phyloP scores from a whole-genome alignment of 2,113 vertebrate genomes.

The Emydocephalus ijimae region DNA sequence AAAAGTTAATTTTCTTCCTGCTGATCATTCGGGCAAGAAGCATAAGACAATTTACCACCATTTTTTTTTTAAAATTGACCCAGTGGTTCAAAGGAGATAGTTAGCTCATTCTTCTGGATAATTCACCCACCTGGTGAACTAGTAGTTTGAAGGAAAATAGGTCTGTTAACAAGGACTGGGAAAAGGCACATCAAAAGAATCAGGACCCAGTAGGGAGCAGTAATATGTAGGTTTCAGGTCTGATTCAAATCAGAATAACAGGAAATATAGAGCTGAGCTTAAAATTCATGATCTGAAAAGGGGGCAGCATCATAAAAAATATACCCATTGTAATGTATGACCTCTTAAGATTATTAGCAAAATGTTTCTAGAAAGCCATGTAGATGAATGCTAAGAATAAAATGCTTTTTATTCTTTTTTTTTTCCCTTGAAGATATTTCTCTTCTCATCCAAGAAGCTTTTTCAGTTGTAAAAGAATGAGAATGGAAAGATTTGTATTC shows the following conservation, averaged over 20 bases:
- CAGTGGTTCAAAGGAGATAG: neutral
- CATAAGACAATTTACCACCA: neutral
- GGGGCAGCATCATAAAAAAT: neutral
- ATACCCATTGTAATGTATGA: neutral
- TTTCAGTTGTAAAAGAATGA: no score
- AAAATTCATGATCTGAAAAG: neutral
- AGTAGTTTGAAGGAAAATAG: neutral
- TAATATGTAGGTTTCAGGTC: neutral
- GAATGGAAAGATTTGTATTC: no score
- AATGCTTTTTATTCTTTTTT: neutral
- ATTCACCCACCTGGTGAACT: neutral
- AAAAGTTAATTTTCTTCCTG: slow-evolving; percentile 5
- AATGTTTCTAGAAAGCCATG: neutral
- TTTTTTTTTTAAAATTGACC: neutral
- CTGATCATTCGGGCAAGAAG: neutral
- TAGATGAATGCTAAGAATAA: neutral
- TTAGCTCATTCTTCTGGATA: neutral
- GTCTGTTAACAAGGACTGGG: neutral
- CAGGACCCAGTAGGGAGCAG: neutral
- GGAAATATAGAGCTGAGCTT: neutral
- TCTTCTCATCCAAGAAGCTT: no score
- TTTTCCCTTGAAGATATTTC: no score
- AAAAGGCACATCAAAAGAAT: neutral
- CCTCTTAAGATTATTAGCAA: neutral
- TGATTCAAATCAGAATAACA: neutral